Percentiles rank a stretch among this genome's conserved stretches.
These are phyloP conservation scores for Aurelia aurita complex sp. Pacific DNA, from an alignment of 30 jellyfish, hydroid and myxozoan species.

Conservation along the genomic window DNA sequence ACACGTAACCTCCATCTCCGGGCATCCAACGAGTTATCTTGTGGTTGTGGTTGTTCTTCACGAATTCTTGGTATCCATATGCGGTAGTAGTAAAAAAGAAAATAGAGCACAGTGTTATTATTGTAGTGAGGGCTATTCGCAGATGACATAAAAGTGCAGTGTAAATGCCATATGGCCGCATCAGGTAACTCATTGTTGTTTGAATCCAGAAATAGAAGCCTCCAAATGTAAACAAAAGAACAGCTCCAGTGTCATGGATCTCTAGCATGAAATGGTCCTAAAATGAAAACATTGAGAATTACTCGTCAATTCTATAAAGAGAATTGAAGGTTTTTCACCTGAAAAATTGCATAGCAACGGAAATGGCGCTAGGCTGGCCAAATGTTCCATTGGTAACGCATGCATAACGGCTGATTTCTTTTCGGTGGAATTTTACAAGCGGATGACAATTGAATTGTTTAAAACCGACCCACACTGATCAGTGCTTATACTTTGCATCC, in stretches of 20 bases:
- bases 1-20: slow-evolving; percentile 79
- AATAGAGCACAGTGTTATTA: slow-evolving; percentile 52
- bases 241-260: slow-evolving; percentile 93
- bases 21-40: slow-evolving; percentile 65
- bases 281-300: background rate
- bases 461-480: too few species aligned
- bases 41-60: slow-evolving; percentile 41
- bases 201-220: slow-evolving; percentile 87
- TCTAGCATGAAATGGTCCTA: slow-evolving; percentile 64
- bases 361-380: too few species aligned
- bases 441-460: too few species aligned
- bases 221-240: slow-evolving; percentile 68
- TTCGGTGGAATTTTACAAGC: too few species aligned
- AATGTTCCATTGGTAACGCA: too few species aligned
- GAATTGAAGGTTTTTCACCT: too few species aligned
- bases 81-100: slow-evolving; percentile 72
- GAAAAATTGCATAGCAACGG: too few species aligned
- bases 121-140: slow-evolving; percentile 53
- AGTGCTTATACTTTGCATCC: too few species aligned
- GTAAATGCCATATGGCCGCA: slow-evolving; percentile 70
- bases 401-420: too few species aligned
- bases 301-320: too few species aligned
- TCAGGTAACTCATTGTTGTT: slow-evolving; percentile 60
- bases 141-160: slow-evolving; percentile 70
- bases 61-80: slow-evolving; percentile 46